A percentile compares a stretch with the other conserved stretches of the same genome.
Conservation (phyloP, 1,140 invertebrate species). For the Cherax destructor region DNA sequence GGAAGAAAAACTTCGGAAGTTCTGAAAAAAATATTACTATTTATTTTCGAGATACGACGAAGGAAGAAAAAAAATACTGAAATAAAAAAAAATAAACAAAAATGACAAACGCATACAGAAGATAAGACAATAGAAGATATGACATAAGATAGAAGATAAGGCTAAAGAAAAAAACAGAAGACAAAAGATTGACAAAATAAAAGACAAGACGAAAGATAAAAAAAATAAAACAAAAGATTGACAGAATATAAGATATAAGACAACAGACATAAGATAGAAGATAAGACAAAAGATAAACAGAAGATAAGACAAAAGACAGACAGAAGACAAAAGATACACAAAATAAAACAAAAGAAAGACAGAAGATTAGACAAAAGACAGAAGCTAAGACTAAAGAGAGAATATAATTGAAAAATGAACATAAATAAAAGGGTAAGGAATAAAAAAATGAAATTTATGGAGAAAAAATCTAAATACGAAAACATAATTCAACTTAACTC, state of each 20-base stretch:
- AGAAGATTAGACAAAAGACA: background rate
- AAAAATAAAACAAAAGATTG: background rate
- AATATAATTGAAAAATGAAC: background rate
- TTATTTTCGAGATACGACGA: background rate
- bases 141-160: background rate
- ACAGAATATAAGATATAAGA: background rate
- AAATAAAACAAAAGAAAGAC: background rate
- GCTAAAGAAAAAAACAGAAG: background rate
- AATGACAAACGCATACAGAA: no score
- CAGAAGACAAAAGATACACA: no score
- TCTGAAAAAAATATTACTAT: no score
- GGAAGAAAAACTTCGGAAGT: no score
- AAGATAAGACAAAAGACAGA: background rate
- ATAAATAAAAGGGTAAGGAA: background rate
- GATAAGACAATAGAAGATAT: no score
- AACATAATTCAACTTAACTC: no score
- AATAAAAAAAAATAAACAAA: background rate
- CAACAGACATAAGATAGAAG: background rate
- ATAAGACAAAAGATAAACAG: background rate
- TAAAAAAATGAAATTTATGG: background rate
- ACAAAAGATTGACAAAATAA: background rate
- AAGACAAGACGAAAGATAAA: background rate
- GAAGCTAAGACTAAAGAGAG: background rate
- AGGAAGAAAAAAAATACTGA: background rate
- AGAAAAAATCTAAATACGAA: background rate